Percentiles rank a stretch among this genome's conserved stretches.
phyloP scores from a whole-genome alignment of 1,140 invertebrate genomes.

The Tetramorium parvispinum region DNA sequence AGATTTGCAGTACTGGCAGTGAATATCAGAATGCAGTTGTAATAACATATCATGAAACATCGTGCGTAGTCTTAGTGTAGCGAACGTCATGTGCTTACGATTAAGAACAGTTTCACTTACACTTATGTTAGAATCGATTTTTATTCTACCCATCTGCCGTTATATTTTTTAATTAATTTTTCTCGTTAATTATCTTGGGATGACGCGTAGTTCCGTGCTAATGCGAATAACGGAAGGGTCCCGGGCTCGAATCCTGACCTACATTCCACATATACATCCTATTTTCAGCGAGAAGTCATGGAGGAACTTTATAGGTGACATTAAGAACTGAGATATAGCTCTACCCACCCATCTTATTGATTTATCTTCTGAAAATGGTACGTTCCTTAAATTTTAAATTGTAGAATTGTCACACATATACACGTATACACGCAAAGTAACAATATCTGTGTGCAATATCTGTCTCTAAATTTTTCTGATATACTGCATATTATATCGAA shows the following conservation, averaged over 20 bases:
- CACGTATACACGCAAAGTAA: background rate
- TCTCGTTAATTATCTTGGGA: background rate
- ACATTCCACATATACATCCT: no score
- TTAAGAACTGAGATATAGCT: no score
- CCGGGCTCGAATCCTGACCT: no score
- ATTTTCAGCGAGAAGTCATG: no score
- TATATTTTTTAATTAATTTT: background rate
- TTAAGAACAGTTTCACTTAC: slow-evolving; percentile 47
- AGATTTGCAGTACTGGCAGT: no score
- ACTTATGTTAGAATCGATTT: slow-evolving; percentile 22
- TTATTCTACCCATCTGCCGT: slow-evolving; percentile 9
- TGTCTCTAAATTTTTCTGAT: background rate
- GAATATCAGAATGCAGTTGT: no score
- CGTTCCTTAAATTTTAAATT: background rate
- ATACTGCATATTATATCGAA: background rate
- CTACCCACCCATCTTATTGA: no score
- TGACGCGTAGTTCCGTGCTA: no score
- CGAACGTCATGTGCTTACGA: slow-evolving; percentile 37
- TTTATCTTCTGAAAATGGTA: background rate
- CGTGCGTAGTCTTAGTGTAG: slow-evolving; percentile 37
- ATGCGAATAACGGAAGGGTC: no score
- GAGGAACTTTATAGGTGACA: no score
- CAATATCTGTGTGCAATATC: slow-evolving; percentile 6
- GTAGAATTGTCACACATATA: background rate
- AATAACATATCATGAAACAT: slow-evolving; percentile 52